phyloP scores from a whole-genome alignment of 2,113 vertebrate genomes.

The Ornithorhynchus anatinus region DNA sequence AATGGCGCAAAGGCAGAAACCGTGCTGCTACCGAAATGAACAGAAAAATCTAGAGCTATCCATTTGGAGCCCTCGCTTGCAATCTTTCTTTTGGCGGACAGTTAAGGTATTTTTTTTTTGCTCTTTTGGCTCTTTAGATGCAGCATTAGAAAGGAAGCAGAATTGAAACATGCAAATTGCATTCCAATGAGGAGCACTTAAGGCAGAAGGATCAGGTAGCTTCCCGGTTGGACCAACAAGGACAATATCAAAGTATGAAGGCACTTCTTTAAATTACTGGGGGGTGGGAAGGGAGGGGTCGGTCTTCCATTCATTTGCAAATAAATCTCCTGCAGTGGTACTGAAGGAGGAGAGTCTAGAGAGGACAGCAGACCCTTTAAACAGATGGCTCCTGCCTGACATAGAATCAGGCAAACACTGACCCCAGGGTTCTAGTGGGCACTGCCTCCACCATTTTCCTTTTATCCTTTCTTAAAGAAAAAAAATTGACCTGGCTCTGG shows the following conservation, averaged over 20 bases:
- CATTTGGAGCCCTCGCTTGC: background rate
- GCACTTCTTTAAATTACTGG: background rate
- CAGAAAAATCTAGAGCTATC: background rate
- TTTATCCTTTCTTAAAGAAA: no score
- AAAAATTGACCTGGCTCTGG: no score
- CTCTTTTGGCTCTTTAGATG: background rate
- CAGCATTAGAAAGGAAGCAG: background rate
- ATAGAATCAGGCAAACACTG: no score
- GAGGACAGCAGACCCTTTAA: background rate
- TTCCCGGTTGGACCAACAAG: background rate
- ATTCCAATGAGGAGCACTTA: conserved; percentile 24
- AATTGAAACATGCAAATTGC: background rate
- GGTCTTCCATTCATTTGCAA: background rate
- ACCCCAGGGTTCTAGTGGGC: background rate
- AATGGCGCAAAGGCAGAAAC: conserved; percentile 8
- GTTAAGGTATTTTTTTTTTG: background rate
- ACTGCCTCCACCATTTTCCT: no score
- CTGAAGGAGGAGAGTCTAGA: background rate
- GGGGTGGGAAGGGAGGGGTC: background rate
- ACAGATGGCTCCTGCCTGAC: background rate
- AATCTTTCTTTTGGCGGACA: background rate
- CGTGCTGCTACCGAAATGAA: background rate
- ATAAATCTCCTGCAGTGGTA: background rate
- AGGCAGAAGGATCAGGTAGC: background rate
- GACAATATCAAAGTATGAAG: conserved; percentile 9